A percentile compares a stretch with the other conserved stretches of the same genome.
These are phyloP conservation scores for Calameuta filiformis DNA, from an alignment of 2,888 invertebrate species.

Conservation along the genomic window DNA sequence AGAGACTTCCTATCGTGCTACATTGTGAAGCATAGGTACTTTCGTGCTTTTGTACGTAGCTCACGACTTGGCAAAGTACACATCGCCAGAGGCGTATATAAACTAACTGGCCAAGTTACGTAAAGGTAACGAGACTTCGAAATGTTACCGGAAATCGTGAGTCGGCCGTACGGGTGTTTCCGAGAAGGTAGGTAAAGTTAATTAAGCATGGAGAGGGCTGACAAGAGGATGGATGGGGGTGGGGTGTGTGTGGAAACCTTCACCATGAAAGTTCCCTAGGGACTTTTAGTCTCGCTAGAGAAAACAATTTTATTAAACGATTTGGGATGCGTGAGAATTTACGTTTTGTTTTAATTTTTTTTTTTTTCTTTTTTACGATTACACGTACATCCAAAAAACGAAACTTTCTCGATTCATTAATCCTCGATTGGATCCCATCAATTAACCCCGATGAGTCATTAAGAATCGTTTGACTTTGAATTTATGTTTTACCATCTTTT, in stretches of 20 bases:
- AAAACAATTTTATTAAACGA: neutral
- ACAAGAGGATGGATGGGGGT: neutral
- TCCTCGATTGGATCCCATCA: neutral
- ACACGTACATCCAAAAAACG: neutral
- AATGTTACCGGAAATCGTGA: neutral
- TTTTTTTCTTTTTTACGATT: too few relatives aligned
- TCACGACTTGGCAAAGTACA: neutral
- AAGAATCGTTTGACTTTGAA: neutral
- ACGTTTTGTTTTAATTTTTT: too few relatives aligned
- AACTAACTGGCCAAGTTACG: neutral
- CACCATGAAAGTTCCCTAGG: neutral
- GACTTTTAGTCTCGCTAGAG: neutral
- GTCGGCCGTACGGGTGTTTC: neutral
- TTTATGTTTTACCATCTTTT: neutral
- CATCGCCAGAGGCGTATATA: neutral
- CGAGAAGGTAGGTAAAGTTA: neutral
- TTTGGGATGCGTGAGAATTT: neutral
- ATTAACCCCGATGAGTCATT: neutral
- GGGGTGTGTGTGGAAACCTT: neutral
- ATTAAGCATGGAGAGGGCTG: neutral
- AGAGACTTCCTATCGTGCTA: neutral
- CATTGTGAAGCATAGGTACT: neutral
- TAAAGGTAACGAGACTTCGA: neutral
- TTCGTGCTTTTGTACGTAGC: neutral
- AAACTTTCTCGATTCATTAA: neutral